These are phyloP conservation scores for Manacus vitellinus DNA, from an alignment of 2,113 vertebrate species.

Conservation along the genomic window DNA sequence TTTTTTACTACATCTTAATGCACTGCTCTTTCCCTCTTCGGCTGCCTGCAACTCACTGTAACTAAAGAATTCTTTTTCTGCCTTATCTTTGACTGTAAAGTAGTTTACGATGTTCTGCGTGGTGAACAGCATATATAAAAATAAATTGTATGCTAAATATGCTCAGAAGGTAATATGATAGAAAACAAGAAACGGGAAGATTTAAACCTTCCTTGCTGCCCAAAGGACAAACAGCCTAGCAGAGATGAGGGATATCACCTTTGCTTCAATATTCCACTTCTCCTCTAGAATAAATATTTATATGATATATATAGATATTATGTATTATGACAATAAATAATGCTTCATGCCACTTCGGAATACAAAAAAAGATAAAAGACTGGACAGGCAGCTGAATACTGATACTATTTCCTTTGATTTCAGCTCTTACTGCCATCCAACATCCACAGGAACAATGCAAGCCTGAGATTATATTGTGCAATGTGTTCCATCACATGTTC, in stretches of 20 bases:
- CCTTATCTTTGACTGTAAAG: slow-evolving; percentile 27
- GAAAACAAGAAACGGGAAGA: slow-evolving; percentile 19
- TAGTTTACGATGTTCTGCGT: slow-evolving; percentile 14
- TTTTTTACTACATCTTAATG: slow-evolving; percentile 39
- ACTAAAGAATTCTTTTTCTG: slow-evolving; percentile 20
- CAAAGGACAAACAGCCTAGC: slow-evolving; percentile 2
- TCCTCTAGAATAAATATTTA: neutral
- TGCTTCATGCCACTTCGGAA: neutral
- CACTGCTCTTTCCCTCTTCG: neutral
- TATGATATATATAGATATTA: neutral
- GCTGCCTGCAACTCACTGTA: slow-evolving; percentile 12
- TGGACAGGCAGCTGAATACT: neutral
- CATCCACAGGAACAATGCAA: neutral
- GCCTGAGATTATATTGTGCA: neutral
- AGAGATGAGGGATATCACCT: neutral
- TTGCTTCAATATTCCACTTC: neutral
- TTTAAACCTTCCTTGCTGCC: neutral
- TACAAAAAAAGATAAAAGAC: neutral
- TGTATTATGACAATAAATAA: neutral
- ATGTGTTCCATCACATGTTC: neutral
- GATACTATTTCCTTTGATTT: neutral
- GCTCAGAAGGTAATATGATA: slow-evolving; percentile 5
- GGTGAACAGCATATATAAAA: slow-evolving; percentile 20
- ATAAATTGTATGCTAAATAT: slow-evolving; percentile 38
- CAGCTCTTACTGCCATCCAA: neutral